These are phyloP conservation scores for Cenopis cana DNA, from an alignment of 2,888 invertebrate species.

Conservation along the genomic window DNA sequence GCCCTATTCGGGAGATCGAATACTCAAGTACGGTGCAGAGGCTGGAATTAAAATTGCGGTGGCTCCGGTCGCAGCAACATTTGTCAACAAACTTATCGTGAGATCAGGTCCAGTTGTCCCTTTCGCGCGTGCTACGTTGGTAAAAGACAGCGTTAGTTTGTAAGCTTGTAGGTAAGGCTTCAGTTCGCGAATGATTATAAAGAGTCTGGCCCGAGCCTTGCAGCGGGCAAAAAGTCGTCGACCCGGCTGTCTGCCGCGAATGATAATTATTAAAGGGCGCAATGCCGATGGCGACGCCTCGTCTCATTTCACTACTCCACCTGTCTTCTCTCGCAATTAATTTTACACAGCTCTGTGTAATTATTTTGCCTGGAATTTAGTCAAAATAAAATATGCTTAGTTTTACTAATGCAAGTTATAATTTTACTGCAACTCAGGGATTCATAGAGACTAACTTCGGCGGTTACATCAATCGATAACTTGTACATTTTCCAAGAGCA, in stretches of 20 bases:
- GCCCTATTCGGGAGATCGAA: conserved; percentile 36
- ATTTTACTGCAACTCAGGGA: no score
- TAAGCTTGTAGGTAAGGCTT: neutral
- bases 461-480: no score
- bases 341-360: conserved; percentile 27
- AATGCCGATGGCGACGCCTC: conserved; percentile 67
- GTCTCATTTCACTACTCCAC: conserved; percentile 63
- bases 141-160: conserved; percentile 30
- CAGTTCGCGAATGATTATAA: conserved; percentile 48
- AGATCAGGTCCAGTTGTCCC: conserved; percentile 27
- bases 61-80: conserved; percentile 16
- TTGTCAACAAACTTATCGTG: conserved; percentile 33
- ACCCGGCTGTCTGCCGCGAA: conserved; percentile 63
- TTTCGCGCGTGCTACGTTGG: conserved; percentile 15
- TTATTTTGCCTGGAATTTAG: conserved; percentile 14
- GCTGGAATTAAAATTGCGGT: conserved; percentile 37
- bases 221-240: conserved; percentile 67
- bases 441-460: no score
- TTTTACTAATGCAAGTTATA: neutral
- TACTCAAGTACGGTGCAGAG: conserved; percentile 31
- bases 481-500: no score
- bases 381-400: neutral
- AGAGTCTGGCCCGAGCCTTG: conserved; percentile 56
- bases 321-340: conserved; percentile 44
- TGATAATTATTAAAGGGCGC: conserved; percentile 70